phyloP scores from a whole-genome alignment of 2,888 invertebrate genomes.

The Hecatera dysodea region DNA sequence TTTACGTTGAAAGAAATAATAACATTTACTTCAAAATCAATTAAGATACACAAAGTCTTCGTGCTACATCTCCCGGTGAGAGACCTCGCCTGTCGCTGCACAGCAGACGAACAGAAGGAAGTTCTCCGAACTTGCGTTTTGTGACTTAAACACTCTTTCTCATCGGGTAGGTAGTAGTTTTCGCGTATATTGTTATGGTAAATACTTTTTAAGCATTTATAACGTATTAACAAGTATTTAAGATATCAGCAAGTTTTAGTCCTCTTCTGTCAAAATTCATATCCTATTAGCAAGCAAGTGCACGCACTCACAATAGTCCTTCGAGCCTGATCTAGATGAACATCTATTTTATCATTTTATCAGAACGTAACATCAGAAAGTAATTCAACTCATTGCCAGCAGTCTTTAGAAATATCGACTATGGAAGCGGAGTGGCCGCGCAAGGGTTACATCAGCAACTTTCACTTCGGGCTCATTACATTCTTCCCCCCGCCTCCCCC shows the following conservation, averaged over 20 bases:
- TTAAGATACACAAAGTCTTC: neutral
- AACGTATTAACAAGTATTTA: too few relatives aligned
- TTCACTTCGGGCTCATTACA: conserved; percentile 22
- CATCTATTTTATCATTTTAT: neutral
- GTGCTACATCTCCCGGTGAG: neutral
- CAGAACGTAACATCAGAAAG: neutral
- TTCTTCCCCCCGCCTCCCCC: too few relatives aligned
- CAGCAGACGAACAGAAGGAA: conserved; percentile 21
- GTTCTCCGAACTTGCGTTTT: conserved; percentile 21
- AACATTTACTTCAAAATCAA: conserved; percentile 1
- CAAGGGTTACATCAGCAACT: neutral
- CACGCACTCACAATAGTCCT: neutral
- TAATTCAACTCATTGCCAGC: neutral
- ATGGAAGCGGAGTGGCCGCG: neutral
- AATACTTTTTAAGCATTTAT: too few relatives aligned
- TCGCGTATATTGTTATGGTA: too few relatives aligned
- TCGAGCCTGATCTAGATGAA: neutral
- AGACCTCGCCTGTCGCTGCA: neutral
- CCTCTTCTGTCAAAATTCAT: neutral
- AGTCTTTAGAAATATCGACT: neutral
- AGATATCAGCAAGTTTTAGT: neutral
- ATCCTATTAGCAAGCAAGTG: neutral
- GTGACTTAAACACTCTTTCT: conserved; percentile 30
- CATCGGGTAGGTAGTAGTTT: conserved; percentile 1
- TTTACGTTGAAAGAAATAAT: neutral